Conservation (phyloP, 1,140 invertebrate genomes). For the Eueides isabella region DNA sequence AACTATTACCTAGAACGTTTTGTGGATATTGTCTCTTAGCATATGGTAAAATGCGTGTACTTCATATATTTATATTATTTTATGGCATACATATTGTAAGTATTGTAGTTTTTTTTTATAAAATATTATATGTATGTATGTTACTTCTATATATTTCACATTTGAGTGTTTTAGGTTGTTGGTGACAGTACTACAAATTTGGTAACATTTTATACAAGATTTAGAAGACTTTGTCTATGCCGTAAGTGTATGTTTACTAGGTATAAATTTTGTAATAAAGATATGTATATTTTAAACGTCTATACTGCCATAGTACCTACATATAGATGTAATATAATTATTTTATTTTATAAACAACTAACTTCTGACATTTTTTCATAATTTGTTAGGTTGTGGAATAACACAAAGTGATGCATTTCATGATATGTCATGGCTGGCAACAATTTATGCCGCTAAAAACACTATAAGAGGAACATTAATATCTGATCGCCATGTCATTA, state of each 20-base stretch:
- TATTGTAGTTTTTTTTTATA: neutral
- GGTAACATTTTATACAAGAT: slow-evolving; percentile 24
- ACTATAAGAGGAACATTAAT: slow-evolving; percentile 79
- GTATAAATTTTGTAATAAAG: neutral
- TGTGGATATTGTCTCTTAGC: neutral
- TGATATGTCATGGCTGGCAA: slow-evolving; percentile 83
- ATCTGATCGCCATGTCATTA: slow-evolving; percentile 83
- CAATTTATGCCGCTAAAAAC: slow-evolving; percentile 61
- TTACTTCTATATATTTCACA: neutral
- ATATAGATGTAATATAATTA: too few relatives aligned
- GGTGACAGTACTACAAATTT: slow-evolving; percentile 21
- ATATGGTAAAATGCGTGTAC: neutral
- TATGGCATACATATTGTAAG: neutral
- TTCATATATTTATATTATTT: neutral
- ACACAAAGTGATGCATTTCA: slow-evolving; percentile 49
- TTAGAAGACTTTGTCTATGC: slow-evolving; percentile 27
- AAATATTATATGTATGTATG: neutral
- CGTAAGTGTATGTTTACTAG: slow-evolving; percentile 29
- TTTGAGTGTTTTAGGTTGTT: slow-evolving; percentile 9
- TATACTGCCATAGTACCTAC: too few relatives aligned
- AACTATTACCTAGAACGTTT: neutral
- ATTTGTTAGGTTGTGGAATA: slow-evolving; percentile 22
- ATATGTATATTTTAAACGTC: too few relatives aligned
- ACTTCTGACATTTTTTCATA: neutral
- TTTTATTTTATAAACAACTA: too few relatives aligned